Conservation (phyloP, 1,140 invertebrate genomes). For the Pseudachorutes palmiensis region DNA sequence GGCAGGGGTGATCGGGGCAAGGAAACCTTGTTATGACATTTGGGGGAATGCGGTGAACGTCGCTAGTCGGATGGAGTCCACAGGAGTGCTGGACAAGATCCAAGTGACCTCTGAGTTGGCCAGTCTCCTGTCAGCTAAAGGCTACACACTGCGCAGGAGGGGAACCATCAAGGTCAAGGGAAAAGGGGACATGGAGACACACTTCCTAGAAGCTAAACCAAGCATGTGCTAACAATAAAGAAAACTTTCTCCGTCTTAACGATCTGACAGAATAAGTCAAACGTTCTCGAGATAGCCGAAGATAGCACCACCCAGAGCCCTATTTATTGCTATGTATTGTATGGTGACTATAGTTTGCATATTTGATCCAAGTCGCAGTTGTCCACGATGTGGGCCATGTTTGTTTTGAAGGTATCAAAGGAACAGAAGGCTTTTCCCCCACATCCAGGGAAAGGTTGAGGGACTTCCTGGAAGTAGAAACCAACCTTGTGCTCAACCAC, state of each 20-base stretch:
- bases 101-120: constrained; percentile 79
- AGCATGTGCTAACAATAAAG: no score
- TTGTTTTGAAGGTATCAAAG: background rate
- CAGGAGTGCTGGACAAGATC: constrained; percentile 69
- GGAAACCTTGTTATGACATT: constrained; percentile 81
- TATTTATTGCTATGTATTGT: no score
- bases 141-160: constrained; percentile 66
- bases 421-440: background rate
- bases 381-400: background rate
- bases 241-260: no score
- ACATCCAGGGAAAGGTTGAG: background rate
- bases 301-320: no score
- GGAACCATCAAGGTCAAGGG: constrained; percentile 84
- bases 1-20: constrained; percentile 88
- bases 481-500: background rate
- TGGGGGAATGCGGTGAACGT: constrained; percentile 75
- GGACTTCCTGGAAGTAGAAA: constrained; percentile 4
- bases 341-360: no score
- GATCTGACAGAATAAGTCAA: no score
- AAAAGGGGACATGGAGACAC: constrained; percentile 90
- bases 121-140: constrained; percentile 62
- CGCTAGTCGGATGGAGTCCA: constrained; percentile 79
- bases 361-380: background rate
- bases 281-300: no score
- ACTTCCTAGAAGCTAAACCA: constrained; percentile 60